Conservation (phyloP, 2,888 invertebrate genomes). For the Chamaedrilus cognettii region DNA sequence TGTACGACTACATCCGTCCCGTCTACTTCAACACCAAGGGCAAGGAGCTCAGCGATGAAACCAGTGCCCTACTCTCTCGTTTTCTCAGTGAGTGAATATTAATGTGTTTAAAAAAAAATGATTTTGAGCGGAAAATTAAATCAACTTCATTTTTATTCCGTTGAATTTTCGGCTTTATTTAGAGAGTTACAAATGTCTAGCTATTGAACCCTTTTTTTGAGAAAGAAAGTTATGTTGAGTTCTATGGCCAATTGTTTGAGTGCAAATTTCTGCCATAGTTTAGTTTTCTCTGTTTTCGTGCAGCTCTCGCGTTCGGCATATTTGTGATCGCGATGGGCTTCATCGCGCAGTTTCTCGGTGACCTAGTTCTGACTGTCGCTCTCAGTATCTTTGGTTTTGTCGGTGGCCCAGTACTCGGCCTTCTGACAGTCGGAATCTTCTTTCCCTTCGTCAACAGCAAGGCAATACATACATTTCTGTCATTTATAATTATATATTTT, state of each 20-base stretch:
- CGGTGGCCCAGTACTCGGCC: conserved; percentile 44
- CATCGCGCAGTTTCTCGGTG: conserved; percentile 31
- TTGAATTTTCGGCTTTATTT: no score
- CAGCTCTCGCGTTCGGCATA: conserved; percentile 30
- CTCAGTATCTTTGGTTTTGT: conserved; percentile 52
- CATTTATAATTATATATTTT: no score
- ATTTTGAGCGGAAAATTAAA: no score
- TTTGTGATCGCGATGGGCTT: conserved; percentile 32
- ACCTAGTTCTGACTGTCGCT: conserved; percentile 44
- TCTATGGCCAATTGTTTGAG: no score
- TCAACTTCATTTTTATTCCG: no score
- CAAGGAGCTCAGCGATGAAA: conserved; percentile 11
- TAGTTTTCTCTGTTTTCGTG: no score
- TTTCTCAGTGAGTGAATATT: conserved; percentile 15
- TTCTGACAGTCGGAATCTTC: conserved; percentile 28
- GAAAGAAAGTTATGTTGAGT: no score
- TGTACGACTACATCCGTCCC: conserved; percentile 81
- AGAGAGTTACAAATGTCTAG: no score
- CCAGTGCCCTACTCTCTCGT: conserved; percentile 18
- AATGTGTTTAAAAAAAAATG: no score
- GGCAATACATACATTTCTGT: no score
- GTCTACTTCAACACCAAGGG: conserved; percentile 62
- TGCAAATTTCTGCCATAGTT: no score
- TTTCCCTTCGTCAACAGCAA: conserved; percentile 30
- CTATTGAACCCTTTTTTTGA: no score